These are phyloP conservation scores for Drosophila prostipennis DNA, from an alignment of 2,888 invertebrate species.

Conservation along the genomic window DNA sequence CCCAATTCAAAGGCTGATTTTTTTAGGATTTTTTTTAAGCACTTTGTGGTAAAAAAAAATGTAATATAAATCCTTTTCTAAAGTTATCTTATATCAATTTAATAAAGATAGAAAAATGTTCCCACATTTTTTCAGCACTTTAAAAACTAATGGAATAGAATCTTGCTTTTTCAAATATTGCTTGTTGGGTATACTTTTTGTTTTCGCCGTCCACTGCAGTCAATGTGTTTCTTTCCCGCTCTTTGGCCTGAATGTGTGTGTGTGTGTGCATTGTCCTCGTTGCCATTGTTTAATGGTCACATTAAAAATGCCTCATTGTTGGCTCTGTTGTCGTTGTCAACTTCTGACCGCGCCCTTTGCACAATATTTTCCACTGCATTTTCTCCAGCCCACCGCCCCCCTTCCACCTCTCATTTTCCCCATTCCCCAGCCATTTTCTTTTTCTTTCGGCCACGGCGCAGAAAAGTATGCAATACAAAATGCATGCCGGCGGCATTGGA, in stretches of 20 bases:
- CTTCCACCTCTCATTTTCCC: slow-evolving; percentile 10
- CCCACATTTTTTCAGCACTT: too few relatives aligned
- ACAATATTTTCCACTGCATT: slow-evolving; percentile 62
- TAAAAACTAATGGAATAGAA: too few relatives aligned
- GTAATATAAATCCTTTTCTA: too few relatives aligned
- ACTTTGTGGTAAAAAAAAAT: too few relatives aligned
- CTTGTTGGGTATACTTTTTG: slow-evolving; percentile 48
- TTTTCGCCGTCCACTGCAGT: slow-evolving; percentile 36
- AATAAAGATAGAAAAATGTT: too few relatives aligned
- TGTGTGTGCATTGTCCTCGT: slow-evolving; percentile 66
- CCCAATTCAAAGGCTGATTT: too few relatives aligned
- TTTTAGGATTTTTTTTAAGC: too few relatives aligned
- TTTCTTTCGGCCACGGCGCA: slow-evolving; percentile 47
- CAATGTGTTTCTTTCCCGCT: slow-evolving; percentile 16
- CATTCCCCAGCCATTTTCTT: slow-evolving; percentile 43
- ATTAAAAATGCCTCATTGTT: slow-evolving; percentile 79
- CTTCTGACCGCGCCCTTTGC: slow-evolving; percentile 62
- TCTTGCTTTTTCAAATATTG: slow-evolving; percentile 16
- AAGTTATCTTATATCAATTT: too few relatives aligned
- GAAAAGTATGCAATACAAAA: slow-evolving; percentile 58
- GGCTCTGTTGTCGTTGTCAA: slow-evolving; percentile 52
- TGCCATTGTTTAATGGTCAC: slow-evolving; percentile 79
- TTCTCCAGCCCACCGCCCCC: slow-evolving; percentile 34
- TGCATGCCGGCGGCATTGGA: slow-evolving; percentile 50
- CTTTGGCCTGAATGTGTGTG: slow-evolving; percentile 8